Conservation (phyloP, 2,888 invertebrate genomes). For the Polietes domitor region DNA sequence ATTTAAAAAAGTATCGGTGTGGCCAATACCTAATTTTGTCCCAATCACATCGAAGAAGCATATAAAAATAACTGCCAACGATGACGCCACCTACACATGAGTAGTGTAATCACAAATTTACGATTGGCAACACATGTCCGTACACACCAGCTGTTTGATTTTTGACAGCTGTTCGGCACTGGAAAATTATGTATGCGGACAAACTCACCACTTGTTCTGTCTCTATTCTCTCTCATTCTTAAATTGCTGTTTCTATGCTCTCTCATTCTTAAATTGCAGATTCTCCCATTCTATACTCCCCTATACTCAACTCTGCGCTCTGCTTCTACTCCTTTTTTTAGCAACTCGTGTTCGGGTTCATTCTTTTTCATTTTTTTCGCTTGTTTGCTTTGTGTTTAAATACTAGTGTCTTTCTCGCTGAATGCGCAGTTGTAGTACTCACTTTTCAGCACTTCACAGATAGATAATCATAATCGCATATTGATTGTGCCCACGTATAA, state of each 20-base stretch:
- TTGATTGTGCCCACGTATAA: slow-evolving; percentile 63
- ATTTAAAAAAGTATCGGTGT: too few relatives aligned
- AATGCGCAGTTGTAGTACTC: slow-evolving; percentile 67
- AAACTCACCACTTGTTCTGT: too few relatives aligned
- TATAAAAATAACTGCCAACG: background rate
- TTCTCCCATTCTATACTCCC: too few relatives aligned
- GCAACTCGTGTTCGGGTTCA: slow-evolving; percentile 46
- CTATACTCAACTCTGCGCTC: too few relatives aligned
- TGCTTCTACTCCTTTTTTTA: too few relatives aligned
- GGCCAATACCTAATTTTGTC: too few relatives aligned
- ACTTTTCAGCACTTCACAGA: slow-evolving; percentile 59
- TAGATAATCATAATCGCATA: slow-evolving; percentile 43
- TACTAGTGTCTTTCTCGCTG: slow-evolving; percentile 62
- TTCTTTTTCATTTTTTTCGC: slow-evolving; percentile 39
- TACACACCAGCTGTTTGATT: slow-evolving; percentile 49
- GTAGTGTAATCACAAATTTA: too few relatives aligned
- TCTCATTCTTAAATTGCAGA: too few relatives aligned
- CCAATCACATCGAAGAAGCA: too few relatives aligned
- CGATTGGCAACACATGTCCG: background rate
- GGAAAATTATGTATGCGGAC: slow-evolving; percentile 47
- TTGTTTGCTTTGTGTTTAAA: slow-evolving; percentile 60
- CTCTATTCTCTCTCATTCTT: too few relatives aligned
- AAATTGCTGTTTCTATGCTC: too few relatives aligned
- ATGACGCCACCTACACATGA: background rate
- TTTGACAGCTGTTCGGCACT: slow-evolving; percentile 54